Evolutionary conservation across 2,113 vertebrate species (phyloP), one percentile per base, ranked within the genome.

Genomic region (Acrocephalus kingi): DNA sequence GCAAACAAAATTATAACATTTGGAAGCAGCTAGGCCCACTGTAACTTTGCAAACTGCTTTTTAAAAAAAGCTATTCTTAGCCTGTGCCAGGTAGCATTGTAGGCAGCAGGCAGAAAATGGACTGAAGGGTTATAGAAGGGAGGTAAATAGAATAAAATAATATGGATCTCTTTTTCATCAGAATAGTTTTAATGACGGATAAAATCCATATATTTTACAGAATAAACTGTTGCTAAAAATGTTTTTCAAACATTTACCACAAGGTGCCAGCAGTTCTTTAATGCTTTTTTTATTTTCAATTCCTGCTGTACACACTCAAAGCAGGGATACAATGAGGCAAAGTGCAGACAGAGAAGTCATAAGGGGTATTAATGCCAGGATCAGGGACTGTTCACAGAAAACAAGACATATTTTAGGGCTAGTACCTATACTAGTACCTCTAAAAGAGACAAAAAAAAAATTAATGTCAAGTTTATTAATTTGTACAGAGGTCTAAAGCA

Each of bases 181-280:
- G 59, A 78, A 46, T 33, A 67, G 48, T 45, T 55, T 31, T 31
- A 67, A 54, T 51, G 56, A 56, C 28, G 75, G 52, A 82, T 35
- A 69, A 89, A 96, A 89, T 33, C 66, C 35, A 37, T 39, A 48
- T 23, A 14, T 64, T 94, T 94, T 81, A 86, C 59, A 67, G 74
- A 63, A 61, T 52, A 88, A 95, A 90, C 54, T 81, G 71, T 67
- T 89, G 48, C 66, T 95, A 93, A 89, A 97, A 96, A 97, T 95
- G 94, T 95, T 97, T 94, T 97, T 97, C 96, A 97, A 86, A 86
- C 90, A 73, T 96, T 96, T 97, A 95, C 96, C 96, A 97, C 96
- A 96, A 96, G 96, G 96, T 97, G 97, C 96, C 97, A 97, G 96
- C 96, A 97, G 93, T 91, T 97, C 94, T 97, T 97, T 95, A 95